phyloP scores from a whole-genome alignment of 64 coral and sea anemone genomes.

The Stylophora pistillata region DNA sequence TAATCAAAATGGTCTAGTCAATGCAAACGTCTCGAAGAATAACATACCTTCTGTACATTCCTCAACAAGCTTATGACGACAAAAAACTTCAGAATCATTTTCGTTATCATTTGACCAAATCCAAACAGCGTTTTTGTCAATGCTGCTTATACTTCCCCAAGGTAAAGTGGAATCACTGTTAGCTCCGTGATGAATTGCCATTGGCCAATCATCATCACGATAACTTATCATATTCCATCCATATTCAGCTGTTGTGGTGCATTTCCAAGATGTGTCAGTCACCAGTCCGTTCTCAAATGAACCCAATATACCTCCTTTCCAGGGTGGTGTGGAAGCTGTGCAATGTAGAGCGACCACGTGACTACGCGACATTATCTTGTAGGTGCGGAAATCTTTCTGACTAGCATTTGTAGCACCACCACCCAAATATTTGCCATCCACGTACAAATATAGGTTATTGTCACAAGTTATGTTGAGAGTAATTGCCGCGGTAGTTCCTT shows the following conservation, averaged over 20 bases:
- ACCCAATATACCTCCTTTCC: background rate
- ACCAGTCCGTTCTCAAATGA: conserved; percentile 38
- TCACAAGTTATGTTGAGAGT: conserved; percentile 68
- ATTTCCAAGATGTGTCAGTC: conserved; percentile 46
- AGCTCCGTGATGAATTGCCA: background rate
- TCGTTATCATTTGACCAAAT: conserved; percentile 41
- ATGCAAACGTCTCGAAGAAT: background rate
- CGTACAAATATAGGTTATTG: conserved; percentile 22
- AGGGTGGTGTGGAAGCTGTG: conserved; percentile 5
- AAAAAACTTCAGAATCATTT: conserved; percentile 30
- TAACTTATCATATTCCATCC: conserved; percentile 62
- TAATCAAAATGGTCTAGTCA: background rate
- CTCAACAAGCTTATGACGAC: conserved; percentile 7
- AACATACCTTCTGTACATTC: conserved; percentile 40
- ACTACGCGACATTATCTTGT: background rate
- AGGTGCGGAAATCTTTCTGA: background rate
- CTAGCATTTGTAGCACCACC: background rate
- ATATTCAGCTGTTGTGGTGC: background rate
- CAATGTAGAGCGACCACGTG: conserved; percentile 50
- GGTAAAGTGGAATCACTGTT: background rate
- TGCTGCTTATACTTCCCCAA: conserved; percentile 12
- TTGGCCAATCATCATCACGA: conserved; percentile 37
- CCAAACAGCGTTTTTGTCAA: conserved; percentile 17
- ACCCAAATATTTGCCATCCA: conserved; percentile 42
- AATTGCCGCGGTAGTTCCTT: conserved; percentile 30